Evolutionary conservation across 64 coral and sea anemone species (phyloP).

Genomic region (Montipora efflorescens): DNA sequence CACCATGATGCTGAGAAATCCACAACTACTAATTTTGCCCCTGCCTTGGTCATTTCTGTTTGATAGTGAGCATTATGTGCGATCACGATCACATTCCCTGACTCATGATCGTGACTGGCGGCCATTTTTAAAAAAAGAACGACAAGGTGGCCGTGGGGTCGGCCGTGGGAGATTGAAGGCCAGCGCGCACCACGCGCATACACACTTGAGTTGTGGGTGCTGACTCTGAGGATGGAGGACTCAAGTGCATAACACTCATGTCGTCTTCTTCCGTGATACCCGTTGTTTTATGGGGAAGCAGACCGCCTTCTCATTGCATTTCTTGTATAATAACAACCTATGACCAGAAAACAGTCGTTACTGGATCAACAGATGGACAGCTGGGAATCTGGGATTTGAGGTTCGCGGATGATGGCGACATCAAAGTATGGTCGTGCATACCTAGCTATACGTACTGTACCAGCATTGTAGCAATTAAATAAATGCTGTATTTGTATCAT

Average conservation of each 20-base stretch:
- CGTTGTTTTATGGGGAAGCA: conserved; percentile 92
- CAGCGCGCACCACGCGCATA: not conserved
- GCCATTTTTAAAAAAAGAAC: conserved; percentile 55
- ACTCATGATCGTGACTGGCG: not conserved
- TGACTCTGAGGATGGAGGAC: not conserved
- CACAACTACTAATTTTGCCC: conserved; percentile 85
- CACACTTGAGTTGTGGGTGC: not conserved
- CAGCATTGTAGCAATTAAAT: no score
- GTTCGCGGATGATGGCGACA: conserved; percentile 70
- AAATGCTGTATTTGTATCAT: no score
- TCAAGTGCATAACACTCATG: conserved; percentile 70
- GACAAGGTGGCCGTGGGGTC: not conserved
- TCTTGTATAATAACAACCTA: conserved; percentile 96
- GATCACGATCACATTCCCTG: conserved; percentile 66
- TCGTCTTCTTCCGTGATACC: conserved; percentile 93
- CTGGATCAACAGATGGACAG: conserved; percentile 91
- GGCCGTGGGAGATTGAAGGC: not conserved
- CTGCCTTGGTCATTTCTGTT: conserved; percentile 82
- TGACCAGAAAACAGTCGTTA: conserved; percentile 94
- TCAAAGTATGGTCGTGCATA: conserved; percentile 69
- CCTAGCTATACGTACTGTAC: no score
- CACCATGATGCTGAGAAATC: conserved; percentile 91
- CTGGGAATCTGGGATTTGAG: conserved; percentile 94
- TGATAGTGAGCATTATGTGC: conserved; percentile 68
- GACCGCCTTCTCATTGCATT: conserved; percentile 88